Evolutionary conservation across 1,140 invertebrate species (phyloP).

Genomic region (Drosophila arizonae): DNA sequence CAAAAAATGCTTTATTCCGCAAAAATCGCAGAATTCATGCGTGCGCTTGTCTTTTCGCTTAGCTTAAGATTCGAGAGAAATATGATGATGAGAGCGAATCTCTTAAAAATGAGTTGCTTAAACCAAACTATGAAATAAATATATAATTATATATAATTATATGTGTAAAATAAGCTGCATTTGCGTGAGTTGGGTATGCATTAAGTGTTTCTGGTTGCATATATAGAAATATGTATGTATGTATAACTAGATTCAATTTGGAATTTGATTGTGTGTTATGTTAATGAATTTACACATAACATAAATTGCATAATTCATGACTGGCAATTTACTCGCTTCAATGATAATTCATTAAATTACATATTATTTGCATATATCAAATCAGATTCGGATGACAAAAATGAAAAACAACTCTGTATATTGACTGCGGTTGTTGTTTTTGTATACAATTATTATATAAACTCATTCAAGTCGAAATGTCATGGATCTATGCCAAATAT

Average conservation of each 20-base stretch:
- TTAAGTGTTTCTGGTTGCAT: constrained; percentile 18
- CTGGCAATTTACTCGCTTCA: constrained; percentile 48
- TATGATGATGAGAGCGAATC: constrained; percentile 12
- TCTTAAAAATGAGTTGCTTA: constrained; percentile 17
- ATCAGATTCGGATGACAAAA: not conserved
- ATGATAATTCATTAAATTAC: constrained; percentile 18
- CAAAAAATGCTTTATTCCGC: constrained; percentile 33
- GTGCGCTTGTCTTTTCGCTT: constrained; percentile 41
- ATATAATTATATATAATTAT: constrained; percentile 19
- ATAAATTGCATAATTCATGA: constrained; percentile 60
- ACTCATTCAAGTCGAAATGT: constrained; percentile 15
- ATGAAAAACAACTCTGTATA: constrained; percentile 1
- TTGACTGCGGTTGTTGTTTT: not conserved
- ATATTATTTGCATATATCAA: constrained; percentile 13
- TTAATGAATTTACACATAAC: constrained; percentile 32
- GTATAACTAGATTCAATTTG: constrained; percentile 59
- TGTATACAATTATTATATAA: constrained; percentile 1
- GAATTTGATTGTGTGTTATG: constrained; percentile 60
- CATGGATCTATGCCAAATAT: constrained; percentile 10
- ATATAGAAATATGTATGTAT: constrained; percentile 7
- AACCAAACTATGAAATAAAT: constrained; percentile 19
- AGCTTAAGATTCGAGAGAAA: constrained; percentile 39
- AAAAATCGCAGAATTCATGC: constrained; percentile 16
- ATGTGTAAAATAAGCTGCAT: constrained; percentile 24
- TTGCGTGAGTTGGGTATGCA: constrained; percentile 22